Base-by-base conservation (phyloP, 2,888 invertebrate species). In the Xiphydria camelus region DNA sequence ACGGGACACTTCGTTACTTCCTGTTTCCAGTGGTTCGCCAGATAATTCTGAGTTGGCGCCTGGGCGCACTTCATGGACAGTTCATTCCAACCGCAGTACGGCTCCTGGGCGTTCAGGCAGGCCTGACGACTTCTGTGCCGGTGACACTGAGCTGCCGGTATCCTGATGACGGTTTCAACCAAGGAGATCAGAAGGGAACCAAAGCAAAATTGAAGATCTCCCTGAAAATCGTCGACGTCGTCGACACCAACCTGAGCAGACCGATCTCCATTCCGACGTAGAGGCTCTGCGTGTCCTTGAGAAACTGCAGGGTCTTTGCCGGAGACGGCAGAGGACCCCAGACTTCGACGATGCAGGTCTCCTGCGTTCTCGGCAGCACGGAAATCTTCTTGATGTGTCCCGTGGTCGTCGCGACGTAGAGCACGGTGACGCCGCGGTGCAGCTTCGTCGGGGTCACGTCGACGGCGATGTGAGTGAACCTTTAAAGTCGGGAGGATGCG, bases 21-120 rank as follows among this genome's bases (percentile, higher is more conserved):
- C 72, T 94, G 94, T 31, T 82, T 78, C 86, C 94, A 93, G 64
- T 84, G 84, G 4, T 83, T 79, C 2, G 80, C 81, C 33, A 82
- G 70, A 7, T 83, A 81, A 62, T 85, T 82, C 26, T 80, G 80
- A 54, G 80, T 78, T 0, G 89, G 88, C 0, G 89, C 85, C 0
- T 83, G 77, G 1, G 87, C 84, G 66, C 95, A 95, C 14, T 79
- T 77, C 56, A 89, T 86, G 9, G 83, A 77, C 4, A 84, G 79
- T 55, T 88, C 87, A 75, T 94, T 87, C 95, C 95, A 96, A 0
- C 94, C 95, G 73, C 96, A 96, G 71, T 95, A 94, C 0, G 95
- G 95, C 77, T 96, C 95, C 77, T 88, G 88, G 0, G 94, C 87
- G 58, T 87, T 87, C 29, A 90, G 70, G 71, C 95, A 95, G 4